Base-by-base conservation (phyloP, 2,888 invertebrate genomes). In the Incurvaria masculella region DNA sequence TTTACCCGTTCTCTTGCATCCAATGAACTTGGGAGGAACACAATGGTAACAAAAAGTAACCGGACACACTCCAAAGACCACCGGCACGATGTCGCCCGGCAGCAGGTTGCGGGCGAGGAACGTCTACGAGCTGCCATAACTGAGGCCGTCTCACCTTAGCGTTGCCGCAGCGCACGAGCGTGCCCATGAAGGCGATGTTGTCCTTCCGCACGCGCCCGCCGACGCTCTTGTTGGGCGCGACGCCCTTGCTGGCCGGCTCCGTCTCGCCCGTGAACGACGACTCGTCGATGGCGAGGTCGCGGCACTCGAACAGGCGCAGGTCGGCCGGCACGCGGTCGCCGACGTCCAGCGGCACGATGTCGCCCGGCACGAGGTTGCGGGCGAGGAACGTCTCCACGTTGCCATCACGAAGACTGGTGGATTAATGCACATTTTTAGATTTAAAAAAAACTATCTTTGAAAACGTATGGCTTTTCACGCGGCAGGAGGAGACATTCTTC, bases 231-330 rank as follows among this genome's bases (percentile, higher is more conserved):
- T 76, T 80, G 51, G 87, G 88, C 47, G 84, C 67, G 0, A 87
- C 86, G 50, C 81, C 85, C 70, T 95, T 95, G 38, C 79, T 79
- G 0, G 92, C 88, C 16, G 99, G 97, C 64, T 97, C 95, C 0
- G 97, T 97, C 76, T 99, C 99, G 4, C 99, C 99, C 0, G 99
- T 99, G 68, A 99, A 97, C 56, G 96, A 96, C 46, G 97, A 97
- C 75, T 99, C 99, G 69, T 99, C 99, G 44, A 99, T 89, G 3
- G 92, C 89, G 54, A 99, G 80, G 72, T 97, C 97, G 14, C 89
- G 86, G 1, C 94, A 86, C 67, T 97, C 96, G 67, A 91, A 91
- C n/a, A 99, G 82, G 27, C 99, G 82, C 27, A 98, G 75, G 78
- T 99, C 99, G 1, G 98, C 99, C 5, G 99, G 98, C 41, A 99